Evolutionary conservation across 2,113 vertebrate genomes (phyloP), one percentile per base, ranked within the genome.

Genomic region (Ibidorhyncha struthersii): DNA sequence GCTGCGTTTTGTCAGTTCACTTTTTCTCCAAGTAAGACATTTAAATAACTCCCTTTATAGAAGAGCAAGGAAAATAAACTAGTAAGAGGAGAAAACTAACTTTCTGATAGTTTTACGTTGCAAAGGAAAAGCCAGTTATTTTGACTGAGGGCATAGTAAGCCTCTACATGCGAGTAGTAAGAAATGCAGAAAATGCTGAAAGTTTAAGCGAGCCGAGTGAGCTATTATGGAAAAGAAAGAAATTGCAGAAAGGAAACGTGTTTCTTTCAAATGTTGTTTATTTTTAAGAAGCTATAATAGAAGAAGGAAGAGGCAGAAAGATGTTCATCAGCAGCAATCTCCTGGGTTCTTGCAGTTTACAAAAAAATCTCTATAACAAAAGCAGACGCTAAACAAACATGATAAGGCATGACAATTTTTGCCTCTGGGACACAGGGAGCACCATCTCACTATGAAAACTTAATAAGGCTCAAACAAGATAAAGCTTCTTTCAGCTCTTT

Each of bases 401-500:
- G 56, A 66, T 93, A 72, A 93, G 53, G 49, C 27, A 8, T 23
- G 47, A 40, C 74, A 79, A 38, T 25, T 90, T 92, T 94, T 93
- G 86, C 62, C 41, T 86, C 66, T 92, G 71, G 58, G 79, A 88
- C 62, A 89, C 38, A 41, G 63, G 66, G 41, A 95, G 25, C 53
- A 90, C 58, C 27, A 47, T 89, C 80, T 93, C 63, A 38, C 26
- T 47, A 9, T 79, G 67, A 96, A 88, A 91, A 81, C 27, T 56
- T 89, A 79, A 62, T 53, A 86, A 78, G 56, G 41, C 84, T 89
- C 69, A 89, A 95, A 93, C 61, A 67, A 93, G 50, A 69, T 89
- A 91, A 78, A 69, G 26, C 41, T 89, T 26, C 65, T 91, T 88
- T 91, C 59, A 89, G 66, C 16, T 38, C 14, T 71, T 81, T 65